A percentile compares a stretch with the other conserved stretches of the same genome.
These are phyloP conservation scores for Phalangium opilio DNA, from an alignment of 2,888 invertebrate species.

Conservation along the genomic window DNA sequence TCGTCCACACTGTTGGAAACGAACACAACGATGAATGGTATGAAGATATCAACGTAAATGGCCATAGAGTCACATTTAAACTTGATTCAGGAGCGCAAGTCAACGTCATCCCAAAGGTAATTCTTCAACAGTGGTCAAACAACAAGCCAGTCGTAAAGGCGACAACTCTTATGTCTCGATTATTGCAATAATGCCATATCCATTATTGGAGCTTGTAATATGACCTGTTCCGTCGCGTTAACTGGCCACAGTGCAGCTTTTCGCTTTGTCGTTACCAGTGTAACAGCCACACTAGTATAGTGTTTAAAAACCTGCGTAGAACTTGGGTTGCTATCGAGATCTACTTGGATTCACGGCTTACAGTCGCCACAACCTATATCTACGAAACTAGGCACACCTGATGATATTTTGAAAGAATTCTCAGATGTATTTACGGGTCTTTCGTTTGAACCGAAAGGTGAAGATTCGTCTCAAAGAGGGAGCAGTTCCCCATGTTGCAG, in stretches of 20 bases:
- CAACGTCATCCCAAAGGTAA: constrained; percentile 4
- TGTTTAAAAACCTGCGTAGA: background rate
- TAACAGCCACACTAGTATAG: background rate
- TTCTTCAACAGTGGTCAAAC: background rate
- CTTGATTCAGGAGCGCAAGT: constrained; percentile 8
- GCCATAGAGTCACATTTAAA: constrained; percentile 1
- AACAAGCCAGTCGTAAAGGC: background rate
- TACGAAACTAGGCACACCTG: background rate
- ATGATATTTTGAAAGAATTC: constrained; percentile 3
- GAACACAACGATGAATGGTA: background rate
- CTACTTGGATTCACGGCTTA: background rate
- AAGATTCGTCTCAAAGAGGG: constrained; percentile 2
- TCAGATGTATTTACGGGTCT: constrained; percentile 5
- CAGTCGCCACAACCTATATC: background rate
- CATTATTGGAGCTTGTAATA: background rate
- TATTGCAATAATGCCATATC: constrained; percentile 3
- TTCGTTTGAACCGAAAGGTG: background rate
- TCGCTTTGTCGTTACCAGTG: background rate
- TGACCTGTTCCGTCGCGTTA: background rate
- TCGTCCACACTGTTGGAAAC: no score
- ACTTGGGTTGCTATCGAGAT: no score
- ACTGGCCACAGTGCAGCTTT: background rate
- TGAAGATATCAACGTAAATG: constrained; percentile 1
- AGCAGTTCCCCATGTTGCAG: background rate
- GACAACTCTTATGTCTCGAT: background rate